phyloP scores from a whole-genome alignment of 2,797 vertebrate genomes.

The Enteromius paludinosus region DNA sequence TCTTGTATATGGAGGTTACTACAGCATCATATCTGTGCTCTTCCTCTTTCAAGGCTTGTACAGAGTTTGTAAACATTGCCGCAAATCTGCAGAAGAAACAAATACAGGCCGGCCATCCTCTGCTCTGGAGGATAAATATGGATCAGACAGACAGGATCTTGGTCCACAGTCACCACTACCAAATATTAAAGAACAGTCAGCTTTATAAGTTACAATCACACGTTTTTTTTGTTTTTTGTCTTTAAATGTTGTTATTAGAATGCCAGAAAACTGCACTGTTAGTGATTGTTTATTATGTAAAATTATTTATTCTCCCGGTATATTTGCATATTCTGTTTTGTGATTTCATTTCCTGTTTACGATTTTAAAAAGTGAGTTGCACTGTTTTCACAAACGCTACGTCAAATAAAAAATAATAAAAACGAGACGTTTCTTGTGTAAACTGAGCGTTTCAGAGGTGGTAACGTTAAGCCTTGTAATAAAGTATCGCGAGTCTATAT shows the following conservation, averaged over 20 bases:
- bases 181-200: not conserved
- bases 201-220: not conserved
- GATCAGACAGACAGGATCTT: slow-evolving; percentile 15
- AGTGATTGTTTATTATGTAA: not conserved
- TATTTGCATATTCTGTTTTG: not conserved
- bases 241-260: not conserved
- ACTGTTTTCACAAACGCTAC: not conserved
- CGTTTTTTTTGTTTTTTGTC: not conserved
- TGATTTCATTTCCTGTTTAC: not conserved
- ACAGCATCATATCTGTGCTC: slow-evolving; percentile 71
- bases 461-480: not conserved
- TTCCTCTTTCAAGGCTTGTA: slow-evolving; percentile 75
- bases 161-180: not conserved
- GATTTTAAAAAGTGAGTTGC: not conserved
- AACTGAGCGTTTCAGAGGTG: not conserved
- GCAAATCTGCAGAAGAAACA: not conserved
- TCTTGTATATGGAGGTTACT: slow-evolving; percentile 79
- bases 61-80: slow-evolving; percentile 58
- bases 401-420: not conserved
- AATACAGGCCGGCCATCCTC: not conserved
- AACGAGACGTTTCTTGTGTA: not conserved
- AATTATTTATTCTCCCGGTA: slow-evolving; percentile 2
- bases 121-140: slow-evolving; percentile 19
- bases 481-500: not conserved
- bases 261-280: not conserved